Percentiles rank a stretch among this genome's conserved stretches.
Evolutionary conservation across 2,888 invertebrate genomes (phyloP).

Genomic region (Synanthedon tipuliformis): DNA sequence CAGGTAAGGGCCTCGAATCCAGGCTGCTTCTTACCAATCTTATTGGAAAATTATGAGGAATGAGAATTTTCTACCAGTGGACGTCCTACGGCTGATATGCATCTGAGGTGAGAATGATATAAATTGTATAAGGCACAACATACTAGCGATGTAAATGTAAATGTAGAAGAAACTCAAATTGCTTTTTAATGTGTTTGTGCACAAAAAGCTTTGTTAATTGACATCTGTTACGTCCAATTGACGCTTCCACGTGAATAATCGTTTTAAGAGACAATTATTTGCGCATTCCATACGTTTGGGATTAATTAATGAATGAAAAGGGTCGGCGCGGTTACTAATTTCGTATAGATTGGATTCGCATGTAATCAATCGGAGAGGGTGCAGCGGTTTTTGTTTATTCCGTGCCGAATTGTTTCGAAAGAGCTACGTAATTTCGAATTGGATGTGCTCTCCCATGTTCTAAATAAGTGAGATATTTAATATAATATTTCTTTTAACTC

Average conservation of each 20-base stretch:
- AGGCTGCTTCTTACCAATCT: too few relatives aligned
- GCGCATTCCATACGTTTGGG: slow-evolving; percentile 43
- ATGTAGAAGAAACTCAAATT: too few relatives aligned
- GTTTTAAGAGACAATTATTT: slow-evolving; percentile 55
- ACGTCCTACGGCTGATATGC: too few relatives aligned
- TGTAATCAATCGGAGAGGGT: slow-evolving; percentile 33
- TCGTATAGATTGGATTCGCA: slow-evolving; percentile 40
- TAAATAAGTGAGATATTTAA: too few relatives aligned
- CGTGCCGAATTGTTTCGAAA: slow-evolving; percentile 3
- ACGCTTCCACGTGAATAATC: slow-evolving; percentile 46
- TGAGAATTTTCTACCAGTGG: too few relatives aligned
- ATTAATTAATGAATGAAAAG: slow-evolving; percentile 63
- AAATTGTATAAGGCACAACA: too few relatives aligned
- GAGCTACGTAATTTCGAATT: not conserved
- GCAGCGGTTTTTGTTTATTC: slow-evolving; percentile 20
- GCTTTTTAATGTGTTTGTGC: slow-evolving; percentile 17
- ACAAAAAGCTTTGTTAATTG: slow-evolving; percentile 30
- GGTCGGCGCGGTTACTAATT: slow-evolving; percentile 48
- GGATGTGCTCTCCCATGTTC: too few relatives aligned
- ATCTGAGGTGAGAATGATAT: too few relatives aligned
- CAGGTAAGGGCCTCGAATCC: too few relatives aligned
- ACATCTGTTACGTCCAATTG: slow-evolving; percentile 42
- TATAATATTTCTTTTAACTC: too few relatives aligned
- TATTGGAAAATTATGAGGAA: too few relatives aligned
- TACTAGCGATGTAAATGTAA: too few relatives aligned